Conservation (phyloP, 2,888 invertebrate genomes). For the Philonicus albiceps region DNA sequence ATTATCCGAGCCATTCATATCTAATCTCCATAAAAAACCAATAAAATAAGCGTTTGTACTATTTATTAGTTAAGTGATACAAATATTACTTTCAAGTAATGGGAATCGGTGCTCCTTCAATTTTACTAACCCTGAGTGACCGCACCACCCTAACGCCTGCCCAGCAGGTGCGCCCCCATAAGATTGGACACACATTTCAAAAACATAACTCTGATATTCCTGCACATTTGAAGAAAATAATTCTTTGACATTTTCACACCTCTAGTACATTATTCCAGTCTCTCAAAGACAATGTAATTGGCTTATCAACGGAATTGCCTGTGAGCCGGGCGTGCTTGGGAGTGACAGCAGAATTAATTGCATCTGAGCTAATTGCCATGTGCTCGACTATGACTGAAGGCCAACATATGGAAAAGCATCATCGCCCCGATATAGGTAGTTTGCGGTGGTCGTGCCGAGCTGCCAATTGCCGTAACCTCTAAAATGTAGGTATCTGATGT, state of each 20-base stretch:
- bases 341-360: conserved; percentile 22
- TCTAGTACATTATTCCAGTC: neutral
- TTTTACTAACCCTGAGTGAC: too few relatives aligned
- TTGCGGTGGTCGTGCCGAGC: neutral
- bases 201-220: neutral
- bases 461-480: neutral
- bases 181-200: neutral
- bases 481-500: neutral
- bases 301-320: neutral
- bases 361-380: neutral
- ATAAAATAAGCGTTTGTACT: too few relatives aligned
- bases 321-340: neutral
- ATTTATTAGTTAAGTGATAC: too few relatives aligned
- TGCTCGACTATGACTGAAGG: neutral
- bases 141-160: too few relatives aligned
- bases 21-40: too few relatives aligned
- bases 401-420: conserved; percentile 1
- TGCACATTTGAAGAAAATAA: neutral
- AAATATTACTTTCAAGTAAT: too few relatives aligned
- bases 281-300: neutral
- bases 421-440: neutral
- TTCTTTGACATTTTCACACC: neutral
- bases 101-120: too few relatives aligned
- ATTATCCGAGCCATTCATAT: too few relatives aligned
- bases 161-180: neutral